Evolutionary conservation across 2,888 invertebrate species (phyloP).

Genomic region (Drosophila demipolita): DNA sequence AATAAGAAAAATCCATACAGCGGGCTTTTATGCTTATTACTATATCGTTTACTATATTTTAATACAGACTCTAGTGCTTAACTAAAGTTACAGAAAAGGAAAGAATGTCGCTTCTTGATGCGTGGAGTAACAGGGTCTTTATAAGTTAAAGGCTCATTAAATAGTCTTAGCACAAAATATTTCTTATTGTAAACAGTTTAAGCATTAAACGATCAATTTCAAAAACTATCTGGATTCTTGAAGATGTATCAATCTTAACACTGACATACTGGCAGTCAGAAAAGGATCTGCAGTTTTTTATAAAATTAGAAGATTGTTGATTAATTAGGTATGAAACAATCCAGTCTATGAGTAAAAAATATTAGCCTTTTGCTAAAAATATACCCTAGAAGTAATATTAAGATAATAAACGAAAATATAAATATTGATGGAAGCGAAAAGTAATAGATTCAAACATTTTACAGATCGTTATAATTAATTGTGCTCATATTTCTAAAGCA

Average conservation of each 20-base stretch:
- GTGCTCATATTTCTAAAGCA: no score
- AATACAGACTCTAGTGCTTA: not conserved
- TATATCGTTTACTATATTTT: not conserved
- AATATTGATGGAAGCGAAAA: not conserved
- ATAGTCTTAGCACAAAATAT: not conserved
- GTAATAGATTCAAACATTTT: not conserved
- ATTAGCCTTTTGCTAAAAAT: not conserved
- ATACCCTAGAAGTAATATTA: not conserved
- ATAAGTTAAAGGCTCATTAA: not conserved
- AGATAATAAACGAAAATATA: not conserved
- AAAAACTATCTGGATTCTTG: not conserved
- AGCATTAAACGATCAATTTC: not conserved
- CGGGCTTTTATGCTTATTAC: no score
- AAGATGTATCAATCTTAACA: not conserved
- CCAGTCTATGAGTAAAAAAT: not conserved
- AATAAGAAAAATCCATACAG: no score
- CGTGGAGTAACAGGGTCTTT: not conserved
- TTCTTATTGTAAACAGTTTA: not conserved
- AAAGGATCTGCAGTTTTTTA: not conserved
- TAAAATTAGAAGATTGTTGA: not conserved
- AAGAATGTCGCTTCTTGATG: not conserved
- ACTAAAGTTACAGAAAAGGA: not conserved
- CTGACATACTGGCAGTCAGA: not conserved
- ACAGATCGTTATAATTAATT: not conserved
- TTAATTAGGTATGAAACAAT: not conserved